Evolutionary conservation across 2,888 invertebrate species (phyloP).

Genomic region (Nomada ferruginata): DNA sequence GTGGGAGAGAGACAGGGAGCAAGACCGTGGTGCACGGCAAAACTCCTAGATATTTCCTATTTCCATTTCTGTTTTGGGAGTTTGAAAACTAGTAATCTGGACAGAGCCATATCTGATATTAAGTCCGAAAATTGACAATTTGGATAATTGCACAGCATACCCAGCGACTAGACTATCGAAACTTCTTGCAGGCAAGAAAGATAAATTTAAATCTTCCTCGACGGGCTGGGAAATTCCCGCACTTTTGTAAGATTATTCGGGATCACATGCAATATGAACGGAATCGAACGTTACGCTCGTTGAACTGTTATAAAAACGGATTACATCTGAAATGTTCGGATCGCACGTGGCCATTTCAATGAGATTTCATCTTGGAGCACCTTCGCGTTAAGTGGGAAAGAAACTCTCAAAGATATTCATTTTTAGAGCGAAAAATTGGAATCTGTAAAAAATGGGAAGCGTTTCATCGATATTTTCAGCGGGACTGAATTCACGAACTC

Average conservation of each 20-base stretch:
- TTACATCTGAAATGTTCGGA: background rate
- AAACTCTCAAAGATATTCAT: too few species aligned
- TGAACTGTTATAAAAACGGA: background rate
- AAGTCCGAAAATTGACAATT: background rate
- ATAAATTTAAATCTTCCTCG: conserved; percentile 24
- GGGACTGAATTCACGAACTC: background rate
- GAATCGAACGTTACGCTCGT: background rate
- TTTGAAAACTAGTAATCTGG: too few species aligned
- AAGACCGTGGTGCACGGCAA: conserved; percentile 40
- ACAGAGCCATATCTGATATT: conserved; percentile 1
- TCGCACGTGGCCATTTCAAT: background rate
- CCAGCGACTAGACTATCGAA: conserved; percentile 19
- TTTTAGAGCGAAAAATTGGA: too few species aligned
- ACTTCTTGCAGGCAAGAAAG: conserved; percentile 21
- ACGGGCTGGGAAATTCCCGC: background rate
- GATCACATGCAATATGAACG: background rate
- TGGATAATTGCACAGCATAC: conserved; percentile 10
- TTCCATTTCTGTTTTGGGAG: background rate
- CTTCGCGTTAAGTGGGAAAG: too few species aligned
- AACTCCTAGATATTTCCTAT: background rate
- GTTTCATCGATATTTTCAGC: too few species aligned
- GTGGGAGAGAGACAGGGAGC: conserved; percentile 35
- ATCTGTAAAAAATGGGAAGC: too few species aligned
- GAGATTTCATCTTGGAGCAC: background rate
- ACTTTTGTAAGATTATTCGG: background rate